Base-by-base conservation (phyloP, 2,113 vertebrate genomes). In the Copsychus sechellarum region DNA sequence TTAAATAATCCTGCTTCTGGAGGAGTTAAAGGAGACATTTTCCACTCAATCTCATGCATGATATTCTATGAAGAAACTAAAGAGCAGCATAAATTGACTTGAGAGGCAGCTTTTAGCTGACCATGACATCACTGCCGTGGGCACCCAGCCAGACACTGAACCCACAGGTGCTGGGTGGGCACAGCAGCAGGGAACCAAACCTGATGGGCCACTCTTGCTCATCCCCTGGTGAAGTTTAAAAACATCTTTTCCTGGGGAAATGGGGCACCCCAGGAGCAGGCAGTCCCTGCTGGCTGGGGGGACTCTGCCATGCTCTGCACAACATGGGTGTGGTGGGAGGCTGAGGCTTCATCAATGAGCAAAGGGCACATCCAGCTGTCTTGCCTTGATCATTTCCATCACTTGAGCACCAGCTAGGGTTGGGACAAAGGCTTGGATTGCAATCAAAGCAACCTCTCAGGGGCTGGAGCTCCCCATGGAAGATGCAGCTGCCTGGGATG, bases 41-140 rank as follows among this genome's bases (percentile, higher is more conserved):
- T 72, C 66, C 66, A 29, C 62, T 86, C 17, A 21, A 24, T 42
- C 60, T 81, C 53, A 34, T 14, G 53, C n/a, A 25, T 67, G 40
- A 20, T 43, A 60, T 48, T 51, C 36, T 82, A 2, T 64, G 43
- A 80, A 88, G 74, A 87, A 87, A 67, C 15, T 19, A 25, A 72
- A 40, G 22, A 71, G n/a, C 16, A 29, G 34, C 56, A 45, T 13
- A 42, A 83, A 69, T 9, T 50, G 45, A n/a, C 42, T 65, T 11
- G 47, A 58, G 42, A 66, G 47, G 26, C 7, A 12, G 51, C 56
- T 74, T 81, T 86, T 38, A 61, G 65, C 51, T 18, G 42, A 15
- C 28, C 0, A 0, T 21, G 28, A 0, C 1, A 15, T 24, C 57
- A 5, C 31, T 4, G 2, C 21, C 3, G 1, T 1, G 2, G 61